A percentile compares a stretch with the other conserved stretches of the same genome.
These are phyloP conservation scores for Etia nguti DNA, from an alignment of 2,113 vertebrate genomes.

Conservation along the genomic window DNA sequence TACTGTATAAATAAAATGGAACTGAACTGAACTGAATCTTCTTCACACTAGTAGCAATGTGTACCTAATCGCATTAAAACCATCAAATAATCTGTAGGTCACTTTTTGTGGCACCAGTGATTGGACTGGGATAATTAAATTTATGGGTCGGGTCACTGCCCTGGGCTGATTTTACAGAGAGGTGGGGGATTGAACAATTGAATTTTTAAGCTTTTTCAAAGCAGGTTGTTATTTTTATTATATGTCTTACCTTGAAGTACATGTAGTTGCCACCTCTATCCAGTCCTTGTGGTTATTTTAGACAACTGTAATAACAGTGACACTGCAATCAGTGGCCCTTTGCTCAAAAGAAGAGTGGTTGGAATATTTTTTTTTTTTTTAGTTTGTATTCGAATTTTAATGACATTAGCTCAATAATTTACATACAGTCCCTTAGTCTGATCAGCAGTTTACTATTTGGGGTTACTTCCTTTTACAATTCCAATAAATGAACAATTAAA, in stretches of 20 bases:
- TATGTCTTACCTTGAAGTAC: not conserved
- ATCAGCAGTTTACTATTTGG: not conserved
- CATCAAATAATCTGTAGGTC: not conserved
- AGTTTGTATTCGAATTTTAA: not conserved
- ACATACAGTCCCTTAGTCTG: not conserved
- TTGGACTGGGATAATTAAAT: not conserved
- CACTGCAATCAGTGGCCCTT: not conserved
- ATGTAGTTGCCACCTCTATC: not conserved
- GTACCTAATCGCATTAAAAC: not conserved
- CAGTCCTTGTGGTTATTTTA: not conserved
- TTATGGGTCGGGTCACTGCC: not conserved
- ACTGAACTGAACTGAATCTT: not conserved
- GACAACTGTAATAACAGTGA: not conserved
- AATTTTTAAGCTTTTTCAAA: not conserved
- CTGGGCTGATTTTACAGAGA: not conserved
- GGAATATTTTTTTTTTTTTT: not conserved
- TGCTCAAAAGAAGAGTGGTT: not conserved
- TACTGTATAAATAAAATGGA: not conserved
- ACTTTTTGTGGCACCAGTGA: not conserved
- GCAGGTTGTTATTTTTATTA: not conserved
- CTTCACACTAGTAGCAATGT: not conserved
- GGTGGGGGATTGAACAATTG: not conserved
- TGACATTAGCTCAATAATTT: not conserved
- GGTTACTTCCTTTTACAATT: not conserved
- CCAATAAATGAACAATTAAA: constrained; percentile 12